These are phyloP conservation scores for Amazona vittata DNA, from an alignment of 2,113 vertebrate species.

Conservation along the genomic window DNA sequence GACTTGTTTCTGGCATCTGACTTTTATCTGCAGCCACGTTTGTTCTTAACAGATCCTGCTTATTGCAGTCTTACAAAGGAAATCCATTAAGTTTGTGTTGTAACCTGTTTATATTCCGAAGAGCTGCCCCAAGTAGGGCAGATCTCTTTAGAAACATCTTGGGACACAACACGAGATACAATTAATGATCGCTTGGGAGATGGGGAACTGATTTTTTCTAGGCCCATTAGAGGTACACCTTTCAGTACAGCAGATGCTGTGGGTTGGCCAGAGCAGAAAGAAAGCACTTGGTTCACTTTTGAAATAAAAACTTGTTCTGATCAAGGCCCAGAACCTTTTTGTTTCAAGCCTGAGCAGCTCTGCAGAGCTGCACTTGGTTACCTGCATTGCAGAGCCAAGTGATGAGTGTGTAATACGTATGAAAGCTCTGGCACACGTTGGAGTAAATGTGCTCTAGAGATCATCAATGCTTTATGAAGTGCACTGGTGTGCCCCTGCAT, in stretches of 20 bases:
- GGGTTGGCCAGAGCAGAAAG: neutral
- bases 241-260: neutral
- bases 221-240: fast-evolving
- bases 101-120: neutral
- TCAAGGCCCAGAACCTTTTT: neutral
- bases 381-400: neutral
- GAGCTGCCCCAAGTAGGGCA: neutral
- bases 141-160: neutral
- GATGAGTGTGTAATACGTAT: neutral
- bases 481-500: neutral
- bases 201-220: neutral
- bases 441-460: neutral
- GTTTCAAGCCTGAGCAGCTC: neutral
- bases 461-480: fast-evolving
- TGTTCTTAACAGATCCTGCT: neutral
- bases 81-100: neutral
- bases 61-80: neutral
- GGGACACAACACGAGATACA: neutral
- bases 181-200: neutral
- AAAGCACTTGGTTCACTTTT: neutral
- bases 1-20: neutral
- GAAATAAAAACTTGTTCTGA: neutral
- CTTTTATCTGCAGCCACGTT: neutral
- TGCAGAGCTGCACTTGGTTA: neutral
- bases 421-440: fast-evolving